phyloP scores from a whole-genome alignment of 2,888 invertebrate species.

The Cheilosia scutellata region DNA sequence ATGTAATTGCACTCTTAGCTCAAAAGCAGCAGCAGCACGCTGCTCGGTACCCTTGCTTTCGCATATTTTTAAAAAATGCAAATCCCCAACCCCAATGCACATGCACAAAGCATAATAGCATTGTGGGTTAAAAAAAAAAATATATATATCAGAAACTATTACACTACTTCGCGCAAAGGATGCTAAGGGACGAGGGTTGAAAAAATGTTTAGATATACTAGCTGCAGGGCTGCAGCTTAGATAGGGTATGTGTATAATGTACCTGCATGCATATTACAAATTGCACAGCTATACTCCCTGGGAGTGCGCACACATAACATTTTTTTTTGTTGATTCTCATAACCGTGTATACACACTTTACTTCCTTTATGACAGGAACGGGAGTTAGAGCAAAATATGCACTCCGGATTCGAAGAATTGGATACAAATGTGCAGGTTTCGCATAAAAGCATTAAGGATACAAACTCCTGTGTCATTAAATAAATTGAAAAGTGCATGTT shows the following conservation, averaged over 20 bases:
- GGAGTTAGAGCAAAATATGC: neutral
- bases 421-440: neutral
- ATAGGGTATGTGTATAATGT: neutral
- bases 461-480: slow-evolving; percentile 16
- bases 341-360: neutral
- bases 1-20: neutral
- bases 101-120: neutral
- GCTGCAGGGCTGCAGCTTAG: neutral
- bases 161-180: neutral
- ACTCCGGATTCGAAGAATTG: neutral
- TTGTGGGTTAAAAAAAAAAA: neutral
- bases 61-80: neutral
- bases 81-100: neutral
- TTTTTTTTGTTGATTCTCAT: neutral
- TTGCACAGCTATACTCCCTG: neutral
- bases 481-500: slow-evolving; percentile 21
- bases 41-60: neutral
- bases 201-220: neutral
- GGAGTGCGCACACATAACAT: neutral
- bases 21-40: neutral
- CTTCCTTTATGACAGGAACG: neutral
- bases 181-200: too few species aligned
- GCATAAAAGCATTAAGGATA: neutral
- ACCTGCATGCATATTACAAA: slow-evolving; percentile 6
- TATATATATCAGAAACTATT: neutral